Evolutionary conservation across 2,888 invertebrate genomes (phyloP).

Genomic region (Volucella bombylans): DNA sequence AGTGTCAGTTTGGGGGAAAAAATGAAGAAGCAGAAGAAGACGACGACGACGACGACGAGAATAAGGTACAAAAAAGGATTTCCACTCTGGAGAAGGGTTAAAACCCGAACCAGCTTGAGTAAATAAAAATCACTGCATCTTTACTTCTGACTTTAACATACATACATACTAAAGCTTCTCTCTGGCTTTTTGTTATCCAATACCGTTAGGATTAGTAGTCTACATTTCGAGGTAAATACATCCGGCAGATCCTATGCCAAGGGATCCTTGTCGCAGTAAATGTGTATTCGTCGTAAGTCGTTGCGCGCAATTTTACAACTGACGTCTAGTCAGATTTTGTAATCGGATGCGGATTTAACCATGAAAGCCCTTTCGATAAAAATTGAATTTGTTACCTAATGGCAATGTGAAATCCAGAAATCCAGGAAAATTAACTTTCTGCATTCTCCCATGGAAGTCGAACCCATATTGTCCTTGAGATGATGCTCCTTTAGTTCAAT

Average conservation of each 20-base stretch:
- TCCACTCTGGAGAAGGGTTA: slow-evolving; percentile 10
- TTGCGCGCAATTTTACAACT: neutral
- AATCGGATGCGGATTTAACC: slow-evolving; percentile 38
- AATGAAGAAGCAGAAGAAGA: no score
- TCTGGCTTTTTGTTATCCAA: slow-evolving; percentile 15
- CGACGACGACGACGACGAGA: no score
- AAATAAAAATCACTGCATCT: slow-evolving; percentile 36
- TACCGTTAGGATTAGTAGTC: slow-evolving; percentile 13
- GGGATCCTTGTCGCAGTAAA: neutral
- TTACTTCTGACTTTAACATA: neutral
- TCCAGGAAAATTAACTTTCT: slow-evolving; percentile 23
- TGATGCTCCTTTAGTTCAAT: no score
- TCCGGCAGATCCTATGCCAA: neutral
- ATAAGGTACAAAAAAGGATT: neutral
- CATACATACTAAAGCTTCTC: neutral
- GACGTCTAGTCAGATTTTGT: slow-evolving; percentile 4
- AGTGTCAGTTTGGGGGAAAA: neutral
- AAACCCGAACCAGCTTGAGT: slow-evolving; percentile 18
- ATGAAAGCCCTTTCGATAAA: slow-evolving; percentile 18
- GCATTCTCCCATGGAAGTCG: no score
- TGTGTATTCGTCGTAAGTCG: no score
- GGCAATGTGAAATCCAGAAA: slow-evolving; percentile 16
- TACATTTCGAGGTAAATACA: slow-evolving; percentile 4
- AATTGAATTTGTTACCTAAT: slow-evolving; percentile 24
- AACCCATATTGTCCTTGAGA: no score